These are phyloP conservation scores for Chaetodon trifascialis DNA, from an alignment of 2,113 vertebrate species.

Conservation along the genomic window DNA sequence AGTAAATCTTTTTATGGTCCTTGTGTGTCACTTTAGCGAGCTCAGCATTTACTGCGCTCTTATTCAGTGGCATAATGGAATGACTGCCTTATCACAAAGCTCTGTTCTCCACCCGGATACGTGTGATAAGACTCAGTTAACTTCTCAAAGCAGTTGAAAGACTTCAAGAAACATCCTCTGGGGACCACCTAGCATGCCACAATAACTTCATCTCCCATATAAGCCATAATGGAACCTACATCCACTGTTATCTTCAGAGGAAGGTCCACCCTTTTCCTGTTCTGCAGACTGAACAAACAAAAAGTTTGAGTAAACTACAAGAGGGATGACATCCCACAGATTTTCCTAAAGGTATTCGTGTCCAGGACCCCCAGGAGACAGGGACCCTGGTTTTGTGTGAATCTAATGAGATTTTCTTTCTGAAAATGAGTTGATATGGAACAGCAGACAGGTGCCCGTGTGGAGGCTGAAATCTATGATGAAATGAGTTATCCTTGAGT, in stretches of 20 bases:
- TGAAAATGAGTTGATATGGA: background rate
- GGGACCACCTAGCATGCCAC: slow-evolving; percentile 29
- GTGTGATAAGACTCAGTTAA: slow-evolving; percentile 11
- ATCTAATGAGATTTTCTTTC: background rate
- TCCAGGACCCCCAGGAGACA: background rate
- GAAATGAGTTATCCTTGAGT: background rate
- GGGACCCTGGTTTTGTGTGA: background rate
- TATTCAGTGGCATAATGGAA: background rate
- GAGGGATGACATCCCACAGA: slow-evolving; percentile 3
- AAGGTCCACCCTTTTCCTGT: slow-evolving; percentile 80
- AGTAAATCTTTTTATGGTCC: background rate
- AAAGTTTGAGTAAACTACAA: slow-evolving; percentile 31
- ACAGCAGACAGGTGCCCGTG: background rate
- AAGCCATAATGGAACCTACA: slow-evolving; percentile 23
- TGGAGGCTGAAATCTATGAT: slow-evolving; percentile 3
- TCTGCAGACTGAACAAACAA: slow-evolving; percentile 65
- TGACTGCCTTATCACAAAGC: slow-evolving; percentile 3
- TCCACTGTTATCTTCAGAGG: slow-evolving; percentile 64
- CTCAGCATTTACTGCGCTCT: background rate
- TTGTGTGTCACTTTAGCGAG: background rate
- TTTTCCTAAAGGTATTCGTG: slow-evolving; percentile 1
- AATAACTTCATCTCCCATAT: slow-evolving; percentile 3
- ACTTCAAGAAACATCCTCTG: slow-evolving; percentile 44
- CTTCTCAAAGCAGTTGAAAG: slow-evolving; percentile 16
- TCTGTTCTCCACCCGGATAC: background rate